phyloP scores from a whole-genome alignment of 2,113 vertebrate genomes.

The Hiodon tergisus region DNA sequence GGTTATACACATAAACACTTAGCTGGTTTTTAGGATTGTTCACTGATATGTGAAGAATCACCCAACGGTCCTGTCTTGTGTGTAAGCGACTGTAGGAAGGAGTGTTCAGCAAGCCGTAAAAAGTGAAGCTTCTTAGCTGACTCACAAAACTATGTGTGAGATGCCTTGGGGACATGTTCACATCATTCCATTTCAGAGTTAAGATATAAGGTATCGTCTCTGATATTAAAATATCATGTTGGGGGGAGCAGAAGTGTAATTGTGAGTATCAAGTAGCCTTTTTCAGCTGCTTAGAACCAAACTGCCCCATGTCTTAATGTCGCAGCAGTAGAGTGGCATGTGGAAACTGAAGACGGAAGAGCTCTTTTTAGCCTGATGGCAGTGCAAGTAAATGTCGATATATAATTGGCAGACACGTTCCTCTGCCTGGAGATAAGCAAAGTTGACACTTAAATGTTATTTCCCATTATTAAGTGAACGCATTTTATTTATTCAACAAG shows the following conservation, averaged over 20 bases:
- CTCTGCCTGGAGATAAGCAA: slow-evolving; percentile 13
- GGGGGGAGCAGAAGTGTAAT: not conserved
- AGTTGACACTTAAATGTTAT: not conserved
- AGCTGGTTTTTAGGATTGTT: too few species aligned
- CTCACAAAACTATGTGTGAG: not conserved
- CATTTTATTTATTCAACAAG: not conserved
- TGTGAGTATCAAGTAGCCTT: not conserved
- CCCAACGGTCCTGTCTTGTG: too few species aligned
- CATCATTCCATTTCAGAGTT: not conserved
- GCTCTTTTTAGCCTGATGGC: not conserved
- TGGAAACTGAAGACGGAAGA: not conserved
- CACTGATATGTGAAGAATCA: too few species aligned
- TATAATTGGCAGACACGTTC: slow-evolving; percentile 3
- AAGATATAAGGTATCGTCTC: too few species aligned
- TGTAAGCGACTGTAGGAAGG: too few species aligned
- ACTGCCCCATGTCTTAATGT: not conserved
- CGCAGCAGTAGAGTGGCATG: not conserved
- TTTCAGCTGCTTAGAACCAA: not conserved
- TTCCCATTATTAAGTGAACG: slow-evolving; percentile 5
- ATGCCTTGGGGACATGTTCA: not conserved
- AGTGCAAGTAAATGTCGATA: not conserved
- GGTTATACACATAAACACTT: too few species aligned
- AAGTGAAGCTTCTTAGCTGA: not conserved
- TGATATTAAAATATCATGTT: not conserved
- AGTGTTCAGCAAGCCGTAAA: not conserved